phyloP scores from a whole-genome alignment of 2,113 vertebrate species.

The Panurus biarmicus region DNA sequence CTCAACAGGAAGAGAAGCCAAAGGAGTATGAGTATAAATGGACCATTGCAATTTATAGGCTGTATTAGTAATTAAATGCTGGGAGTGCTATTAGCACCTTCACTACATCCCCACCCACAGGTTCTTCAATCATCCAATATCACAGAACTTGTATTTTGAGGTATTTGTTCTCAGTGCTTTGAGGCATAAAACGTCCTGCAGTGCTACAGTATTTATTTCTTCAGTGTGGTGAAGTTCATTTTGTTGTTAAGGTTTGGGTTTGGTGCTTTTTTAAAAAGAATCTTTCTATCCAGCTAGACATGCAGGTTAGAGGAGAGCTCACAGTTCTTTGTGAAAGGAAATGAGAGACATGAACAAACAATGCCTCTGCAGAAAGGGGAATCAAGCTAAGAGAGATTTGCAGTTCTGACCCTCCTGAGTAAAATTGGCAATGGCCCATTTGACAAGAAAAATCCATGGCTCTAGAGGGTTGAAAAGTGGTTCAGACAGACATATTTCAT shows the following conservation, averaged over 20 bases:
- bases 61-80: constrained; percentile 21
- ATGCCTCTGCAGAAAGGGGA: background rate
- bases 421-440: background rate
- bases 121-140: background rate
- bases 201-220: background rate
- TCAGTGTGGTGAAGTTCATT: background rate
- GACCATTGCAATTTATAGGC: background rate
- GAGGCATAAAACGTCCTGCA: background rate
- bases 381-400: background rate
- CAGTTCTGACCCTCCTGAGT: background rate
- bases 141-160: background rate
- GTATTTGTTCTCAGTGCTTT: background rate
- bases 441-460: background rate
- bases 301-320: background rate
- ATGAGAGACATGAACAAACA: background rate
- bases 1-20: background rate
- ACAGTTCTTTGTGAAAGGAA: background rate
- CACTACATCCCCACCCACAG: background rate
- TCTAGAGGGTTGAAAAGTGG: background rate
- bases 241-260: background rate
- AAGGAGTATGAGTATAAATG: background rate
- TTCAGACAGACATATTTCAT: background rate
- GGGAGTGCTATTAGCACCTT: background rate
- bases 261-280: background rate
- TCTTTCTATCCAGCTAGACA: background rate